Conservation (phyloP, 1,140 invertebrate species). For the Myzus persicae region DNA sequence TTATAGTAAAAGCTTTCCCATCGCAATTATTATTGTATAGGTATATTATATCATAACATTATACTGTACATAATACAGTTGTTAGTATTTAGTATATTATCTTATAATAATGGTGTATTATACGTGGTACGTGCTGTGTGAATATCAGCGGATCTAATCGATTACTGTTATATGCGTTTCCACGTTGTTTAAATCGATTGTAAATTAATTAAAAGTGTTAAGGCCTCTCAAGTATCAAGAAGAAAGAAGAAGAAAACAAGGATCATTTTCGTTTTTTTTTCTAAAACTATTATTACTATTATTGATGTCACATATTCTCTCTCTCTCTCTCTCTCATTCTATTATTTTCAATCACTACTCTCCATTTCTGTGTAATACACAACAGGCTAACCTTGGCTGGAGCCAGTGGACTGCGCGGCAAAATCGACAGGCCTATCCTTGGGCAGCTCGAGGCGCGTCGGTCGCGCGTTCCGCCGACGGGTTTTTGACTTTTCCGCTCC, state of each 20-base stretch:
- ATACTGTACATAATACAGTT: background rate
- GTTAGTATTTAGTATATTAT: conserved; percentile 31
- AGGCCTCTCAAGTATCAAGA: background rate
- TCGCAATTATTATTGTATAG: background rate
- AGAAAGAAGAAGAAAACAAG: conserved; percentile 12
- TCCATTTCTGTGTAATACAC: conserved; percentile 15
- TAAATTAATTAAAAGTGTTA: conserved; percentile 38
- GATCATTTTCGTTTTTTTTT: conserved; percentile 25
- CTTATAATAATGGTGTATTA: background rate
- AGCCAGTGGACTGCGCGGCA: conserved; percentile 37
- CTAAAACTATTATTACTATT: background rate
- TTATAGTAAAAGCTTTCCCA: conserved; percentile 25
- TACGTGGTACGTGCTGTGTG: conserved; percentile 40
- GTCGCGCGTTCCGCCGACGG: conserved; percentile 20
- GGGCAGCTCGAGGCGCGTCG: conserved; percentile 52
- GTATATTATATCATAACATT: background rate
- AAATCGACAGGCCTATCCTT: conserved; percentile 54
- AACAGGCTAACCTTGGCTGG: conserved; percentile 54
- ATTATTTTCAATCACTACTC: background rate
- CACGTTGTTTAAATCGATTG: background rate
- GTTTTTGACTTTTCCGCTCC: conserved; percentile 29
- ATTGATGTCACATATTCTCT: background rate
- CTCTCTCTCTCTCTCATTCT: background rate
- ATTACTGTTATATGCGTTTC: conserved; percentile 22
- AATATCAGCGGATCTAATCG: conserved; percentile 40